Percentiles rank a stretch among this genome's conserved stretches.
Conservation (phyloP, 2,888 invertebrate species). For the Idaea dimidiata region DNA sequence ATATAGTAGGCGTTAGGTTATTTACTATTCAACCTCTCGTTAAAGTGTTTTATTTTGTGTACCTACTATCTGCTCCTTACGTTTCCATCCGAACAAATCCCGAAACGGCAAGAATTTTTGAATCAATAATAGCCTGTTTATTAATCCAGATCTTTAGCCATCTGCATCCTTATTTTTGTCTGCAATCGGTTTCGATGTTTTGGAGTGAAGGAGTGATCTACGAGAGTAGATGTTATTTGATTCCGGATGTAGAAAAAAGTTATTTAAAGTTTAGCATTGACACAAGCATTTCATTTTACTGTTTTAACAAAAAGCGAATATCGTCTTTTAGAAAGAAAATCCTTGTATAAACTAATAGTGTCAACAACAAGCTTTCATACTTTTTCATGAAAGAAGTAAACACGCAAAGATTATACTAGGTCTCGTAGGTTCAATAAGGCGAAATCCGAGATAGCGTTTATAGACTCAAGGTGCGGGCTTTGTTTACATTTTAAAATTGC, state of each 20-base stretch:
- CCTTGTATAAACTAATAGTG: slow-evolving; percentile 34
- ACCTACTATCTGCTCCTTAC: no score
- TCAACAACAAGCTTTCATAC: slow-evolving; percentile 34
- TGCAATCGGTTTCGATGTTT: no score
- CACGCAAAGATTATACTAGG: slow-evolving; percentile 50
- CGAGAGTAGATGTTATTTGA: background rate
- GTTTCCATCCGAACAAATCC: no score
- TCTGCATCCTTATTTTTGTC: no score
- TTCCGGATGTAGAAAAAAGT: background rate
- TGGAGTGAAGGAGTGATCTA: background rate
- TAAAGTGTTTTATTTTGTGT: no score
- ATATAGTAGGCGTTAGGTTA: background rate
- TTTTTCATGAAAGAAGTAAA: slow-evolving; percentile 50
- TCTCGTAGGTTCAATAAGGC: slow-evolving; percentile 65
- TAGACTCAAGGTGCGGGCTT: slow-evolving; percentile 69
- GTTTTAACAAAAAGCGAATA: slow-evolving; percentile 19
- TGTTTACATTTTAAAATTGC: slow-evolving; percentile 80
- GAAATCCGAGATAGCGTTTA: slow-evolving; percentile 73
- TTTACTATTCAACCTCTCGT: no score
- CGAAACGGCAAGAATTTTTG: no score
- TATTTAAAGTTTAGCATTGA: no score
- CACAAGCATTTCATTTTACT: background rate
- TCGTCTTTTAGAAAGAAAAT: slow-evolving; percentile 27
- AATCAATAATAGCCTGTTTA: no score
- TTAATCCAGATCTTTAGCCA: no score